Conservation (phyloP, 2,113 vertebrate species). For the Ctenodactylus gundi region DNA sequence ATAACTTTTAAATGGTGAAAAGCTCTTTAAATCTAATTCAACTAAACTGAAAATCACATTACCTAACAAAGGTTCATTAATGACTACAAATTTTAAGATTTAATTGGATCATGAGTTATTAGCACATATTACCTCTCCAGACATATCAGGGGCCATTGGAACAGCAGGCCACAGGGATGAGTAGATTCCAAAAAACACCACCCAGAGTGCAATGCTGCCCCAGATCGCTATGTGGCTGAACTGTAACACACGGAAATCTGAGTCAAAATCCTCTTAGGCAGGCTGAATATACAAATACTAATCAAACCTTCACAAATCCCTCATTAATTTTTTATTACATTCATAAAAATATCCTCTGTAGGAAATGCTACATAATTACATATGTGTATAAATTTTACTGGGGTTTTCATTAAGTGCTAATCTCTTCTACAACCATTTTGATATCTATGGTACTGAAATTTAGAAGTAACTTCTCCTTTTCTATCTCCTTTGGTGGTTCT, state of each 20-base stretch:
- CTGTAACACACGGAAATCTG: constrained; percentile 78
- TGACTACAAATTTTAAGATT: not conserved
- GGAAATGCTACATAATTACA: not conserved
- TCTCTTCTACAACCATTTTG: not conserved
- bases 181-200: constrained; percentile 97
- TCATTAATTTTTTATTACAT: not conserved
- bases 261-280: not conserved
- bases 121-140: constrained; percentile 93
- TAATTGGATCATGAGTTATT: not conserved
- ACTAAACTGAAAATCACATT: not conserved
- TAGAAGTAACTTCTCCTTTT: not conserved
- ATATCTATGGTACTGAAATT: not conserved
- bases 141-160: constrained; percentile 98
- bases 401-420: not conserved
- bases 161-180: constrained; percentile 96
- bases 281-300: not conserved
- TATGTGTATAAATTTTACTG: not conserved
- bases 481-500: not conserved
- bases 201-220: constrained; percentile 97
- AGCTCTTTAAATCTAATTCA: not conserved
- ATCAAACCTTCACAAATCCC: not conserved
- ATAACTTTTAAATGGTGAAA: constrained; percentile 34
- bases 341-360: not conserved
- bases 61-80: not conserved
- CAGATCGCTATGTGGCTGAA: constrained; percentile 99